A percentile compares a stretch with the other conserved stretches of the same genome.
Evolutionary conservation across 2,113 vertebrate species (phyloP).

Genomic region (Nycticebus coucang): DNA sequence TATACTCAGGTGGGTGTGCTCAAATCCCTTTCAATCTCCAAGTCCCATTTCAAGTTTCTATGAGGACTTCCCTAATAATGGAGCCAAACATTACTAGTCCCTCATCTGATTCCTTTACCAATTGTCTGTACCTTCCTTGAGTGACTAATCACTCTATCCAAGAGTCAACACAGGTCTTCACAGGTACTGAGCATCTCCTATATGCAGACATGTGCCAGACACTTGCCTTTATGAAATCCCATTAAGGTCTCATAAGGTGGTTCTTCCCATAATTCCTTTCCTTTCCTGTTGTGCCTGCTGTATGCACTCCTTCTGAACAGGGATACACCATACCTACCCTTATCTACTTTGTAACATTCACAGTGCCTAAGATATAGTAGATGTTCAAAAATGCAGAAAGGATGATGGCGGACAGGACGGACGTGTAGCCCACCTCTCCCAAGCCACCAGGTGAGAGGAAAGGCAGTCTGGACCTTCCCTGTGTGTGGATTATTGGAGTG

Average conservation of each 20-base stretch:
- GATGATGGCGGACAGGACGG: too few species aligned
- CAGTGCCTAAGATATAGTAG: neutral
- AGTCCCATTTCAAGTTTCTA: constrained; percentile 29
- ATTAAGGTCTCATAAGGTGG: neutral
- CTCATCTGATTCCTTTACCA: constrained; percentile 26
- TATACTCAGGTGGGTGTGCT: neutral
- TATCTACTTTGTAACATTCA: constrained; percentile 9
- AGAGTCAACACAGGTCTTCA: neutral
- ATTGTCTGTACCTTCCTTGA: neutral
- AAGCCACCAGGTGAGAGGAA: too few species aligned
- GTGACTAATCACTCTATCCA: neutral
- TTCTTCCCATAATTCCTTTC: constrained; percentile 13
- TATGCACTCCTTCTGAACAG: neutral
- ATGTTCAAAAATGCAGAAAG: constrained; percentile 2
- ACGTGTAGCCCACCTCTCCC: too few species aligned
- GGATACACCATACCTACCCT: neutral
- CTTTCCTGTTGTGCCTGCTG: neutral
- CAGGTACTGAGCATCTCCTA: neutral
- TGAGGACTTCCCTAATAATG: neutral
- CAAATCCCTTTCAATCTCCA: constrained; percentile 26
- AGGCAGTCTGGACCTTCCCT: too few species aligned
- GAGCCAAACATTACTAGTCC: neutral
- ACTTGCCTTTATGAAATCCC: neutral
- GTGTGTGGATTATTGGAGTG: too few species aligned
- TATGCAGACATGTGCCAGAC: neutral